Percentiles rank a stretch among this genome's conserved stretches.
phyloP scores from a whole-genome alignment of 2,797 vertebrate species.

The Diplodus puntazzo region DNA sequence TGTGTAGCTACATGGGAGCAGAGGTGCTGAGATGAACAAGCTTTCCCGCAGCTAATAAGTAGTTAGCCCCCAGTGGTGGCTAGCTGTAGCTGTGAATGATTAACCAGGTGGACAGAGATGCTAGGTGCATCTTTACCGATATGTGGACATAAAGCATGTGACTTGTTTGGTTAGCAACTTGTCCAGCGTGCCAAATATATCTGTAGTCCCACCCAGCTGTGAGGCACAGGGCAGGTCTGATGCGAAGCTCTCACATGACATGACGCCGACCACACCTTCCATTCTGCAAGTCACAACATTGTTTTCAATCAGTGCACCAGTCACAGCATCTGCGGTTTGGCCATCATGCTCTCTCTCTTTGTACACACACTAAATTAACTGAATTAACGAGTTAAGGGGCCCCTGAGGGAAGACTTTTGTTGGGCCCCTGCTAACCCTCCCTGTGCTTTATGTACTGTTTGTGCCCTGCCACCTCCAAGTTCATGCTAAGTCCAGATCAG shows the following conservation, averaged over 20 bases:
- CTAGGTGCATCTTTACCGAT: conserved; percentile 47
- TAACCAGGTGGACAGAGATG: conserved; percentile 53
- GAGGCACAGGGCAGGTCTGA: conserved; percentile 38
- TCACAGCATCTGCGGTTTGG: neutral
- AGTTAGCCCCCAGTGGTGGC: conserved; percentile 12
- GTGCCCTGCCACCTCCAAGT: too few relatives aligned
- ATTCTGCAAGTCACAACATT: conserved; percentile 36
- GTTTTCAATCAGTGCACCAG: conserved; percentile 35
- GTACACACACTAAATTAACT: neutral
- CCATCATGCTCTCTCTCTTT: neutral
- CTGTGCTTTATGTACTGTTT: neutral
- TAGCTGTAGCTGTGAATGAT: conserved; percentile 56
- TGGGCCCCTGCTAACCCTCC: neutral
- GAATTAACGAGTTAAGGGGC: neutral
- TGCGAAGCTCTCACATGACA: conserved; percentile 59
- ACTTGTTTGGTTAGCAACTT: conserved; percentile 56
- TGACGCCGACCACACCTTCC: conserved; percentile 63
- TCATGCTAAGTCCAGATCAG: neutral
- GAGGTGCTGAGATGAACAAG: neutral
- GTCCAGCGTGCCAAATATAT: conserved; percentile 31
- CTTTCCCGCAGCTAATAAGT: neutral
- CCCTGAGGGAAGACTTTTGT: rapidly evolving
- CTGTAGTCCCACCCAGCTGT: conserved; percentile 39
- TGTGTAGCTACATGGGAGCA: neutral
- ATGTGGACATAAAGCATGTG: conserved; percentile 57